Percentiles rank a stretch among this genome's conserved stretches.
Evolutionary conservation across 1,140 invertebrate species (phyloP).

Genomic region (Drosophila saltans): DNA sequence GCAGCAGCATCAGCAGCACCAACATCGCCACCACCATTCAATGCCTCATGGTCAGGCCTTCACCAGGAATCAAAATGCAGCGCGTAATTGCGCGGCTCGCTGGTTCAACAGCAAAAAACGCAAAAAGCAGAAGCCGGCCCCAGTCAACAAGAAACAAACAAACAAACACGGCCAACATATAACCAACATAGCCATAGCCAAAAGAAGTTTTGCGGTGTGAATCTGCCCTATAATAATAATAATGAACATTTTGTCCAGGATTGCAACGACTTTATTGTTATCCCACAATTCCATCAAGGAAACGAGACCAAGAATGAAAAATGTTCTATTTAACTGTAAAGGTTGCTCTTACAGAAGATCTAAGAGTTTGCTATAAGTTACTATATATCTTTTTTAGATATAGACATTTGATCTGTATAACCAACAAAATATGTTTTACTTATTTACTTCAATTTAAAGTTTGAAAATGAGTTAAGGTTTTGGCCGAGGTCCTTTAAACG

Average conservation of each 20-base stretch:
- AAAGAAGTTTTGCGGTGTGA: slow-evolving; percentile 76
- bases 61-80: slow-evolving; percentile 70
- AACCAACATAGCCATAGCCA: slow-evolving; percentile 27
- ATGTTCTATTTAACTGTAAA: too few relatives aligned
- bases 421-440: too few relatives aligned
- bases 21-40: background rate
- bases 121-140: slow-evolving; percentile 37
- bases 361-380: too few relatives aligned
- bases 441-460: too few relatives aligned
- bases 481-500: too few relatives aligned
- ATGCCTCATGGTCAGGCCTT: background rate
- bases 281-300: background rate
- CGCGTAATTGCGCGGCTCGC: slow-evolving; percentile 68
- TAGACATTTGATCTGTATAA: too few relatives aligned
- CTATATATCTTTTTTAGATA: too few relatives aligned
- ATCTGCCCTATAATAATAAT: slow-evolving; percentile 27
- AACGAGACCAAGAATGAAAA: too few relatives aligned
- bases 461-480: too few relatives aligned
- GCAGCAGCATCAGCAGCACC: slow-evolving; percentile 19
- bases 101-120: slow-evolving; percentile 32
- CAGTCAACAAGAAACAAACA: slow-evolving; percentile 52
- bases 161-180: slow-evolving; percentile 57
- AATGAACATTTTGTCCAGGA: background rate
- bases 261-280: background rate
- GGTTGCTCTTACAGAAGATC: too few relatives aligned